These are phyloP conservation scores for Macaca mulatta DNA, from an alignment of 2,113 vertebrate genomes.

Conservation along the genomic window DNA sequence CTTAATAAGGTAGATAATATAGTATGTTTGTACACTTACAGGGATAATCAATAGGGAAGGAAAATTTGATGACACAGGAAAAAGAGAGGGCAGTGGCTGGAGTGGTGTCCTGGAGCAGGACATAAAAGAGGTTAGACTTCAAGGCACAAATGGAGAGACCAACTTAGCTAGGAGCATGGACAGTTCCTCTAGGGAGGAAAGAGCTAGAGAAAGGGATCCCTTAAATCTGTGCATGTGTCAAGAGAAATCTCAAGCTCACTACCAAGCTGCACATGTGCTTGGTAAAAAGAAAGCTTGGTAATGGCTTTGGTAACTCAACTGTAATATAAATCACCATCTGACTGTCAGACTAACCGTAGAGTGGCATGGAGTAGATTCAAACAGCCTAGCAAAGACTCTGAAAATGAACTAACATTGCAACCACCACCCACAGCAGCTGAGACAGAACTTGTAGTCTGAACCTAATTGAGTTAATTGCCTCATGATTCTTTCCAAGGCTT, in stretches of 20 bases:
- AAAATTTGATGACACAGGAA: neutral
- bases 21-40: neutral
- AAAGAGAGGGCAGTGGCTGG: neutral
- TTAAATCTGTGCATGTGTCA: neutral
- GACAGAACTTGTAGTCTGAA: neutral
- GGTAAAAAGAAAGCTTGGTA: neutral
- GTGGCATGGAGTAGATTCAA: neutral
- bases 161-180: neutral
- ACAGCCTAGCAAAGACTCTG: neutral
- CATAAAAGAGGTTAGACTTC: neutral
- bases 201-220: neutral
- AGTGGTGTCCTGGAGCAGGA: neutral
- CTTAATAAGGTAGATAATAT: neutral
- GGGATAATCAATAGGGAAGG: neutral
- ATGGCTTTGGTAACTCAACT: neutral
- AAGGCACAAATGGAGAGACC: neutral
- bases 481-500: no score
- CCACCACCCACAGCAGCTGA: neutral
- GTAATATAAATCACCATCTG: neutral
- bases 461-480: neutral
- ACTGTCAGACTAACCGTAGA: neutral
- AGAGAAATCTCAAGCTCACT: neutral
- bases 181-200: neutral
- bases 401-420: neutral
- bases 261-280: neutral